A percentile compares a stretch with the other conserved stretches of the same genome.
These are phyloP conservation scores for Ianthella basta DNA, from an alignment of 37 sponge, comb jelly and placozoan species.

Conservation along the genomic window DNA sequence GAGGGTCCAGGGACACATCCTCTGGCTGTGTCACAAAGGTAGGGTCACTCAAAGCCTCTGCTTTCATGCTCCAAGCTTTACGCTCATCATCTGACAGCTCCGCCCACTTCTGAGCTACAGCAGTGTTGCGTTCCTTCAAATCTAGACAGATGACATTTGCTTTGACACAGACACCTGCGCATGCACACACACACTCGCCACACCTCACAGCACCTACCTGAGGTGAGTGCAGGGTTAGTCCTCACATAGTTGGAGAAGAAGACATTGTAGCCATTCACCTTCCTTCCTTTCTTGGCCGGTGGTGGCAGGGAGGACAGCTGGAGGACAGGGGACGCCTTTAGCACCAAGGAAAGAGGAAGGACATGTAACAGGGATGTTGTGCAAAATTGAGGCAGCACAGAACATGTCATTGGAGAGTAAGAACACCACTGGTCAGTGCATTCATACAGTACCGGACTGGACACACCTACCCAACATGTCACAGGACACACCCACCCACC, in stretches of 20 bases:
- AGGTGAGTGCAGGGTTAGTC: constrained; percentile 49
- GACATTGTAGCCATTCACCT: constrained; percentile 80
- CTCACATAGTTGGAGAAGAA: constrained; percentile 78
- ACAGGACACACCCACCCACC: too few relatives aligned
- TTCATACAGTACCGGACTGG: too few relatives aligned
- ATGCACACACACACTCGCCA: too few relatives aligned
- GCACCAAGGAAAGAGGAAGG: background rate
- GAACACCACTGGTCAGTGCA: too few relatives aligned
- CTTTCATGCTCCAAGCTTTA: constrained; percentile 70
- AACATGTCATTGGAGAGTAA: too few relatives aligned
- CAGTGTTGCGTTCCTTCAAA: constrained; percentile 66
- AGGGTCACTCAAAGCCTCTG: constrained; percentile 62
- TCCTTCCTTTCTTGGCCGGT: constrained; percentile 59
- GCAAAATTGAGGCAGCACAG: too few relatives aligned
- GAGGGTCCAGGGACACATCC: background rate
- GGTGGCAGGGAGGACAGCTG: constrained; percentile 42
- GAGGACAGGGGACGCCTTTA: constrained; percentile 41
- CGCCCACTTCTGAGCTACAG: constrained; percentile 74
- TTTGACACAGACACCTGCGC: too few relatives aligned
- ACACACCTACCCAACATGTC: too few relatives aligned
- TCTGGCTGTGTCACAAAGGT: constrained; percentile 41
- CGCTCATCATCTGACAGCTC: constrained; percentile 63
- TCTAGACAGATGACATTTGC: constrained; percentile 12
- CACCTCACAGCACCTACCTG: too few relatives aligned
- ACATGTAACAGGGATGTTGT: background rate